Percentiles rank a stretch among this genome's conserved stretches.
Evolutionary conservation across 2,888 invertebrate genomes (phyloP).

Genomic region (Ptilodon capucinus): DNA sequence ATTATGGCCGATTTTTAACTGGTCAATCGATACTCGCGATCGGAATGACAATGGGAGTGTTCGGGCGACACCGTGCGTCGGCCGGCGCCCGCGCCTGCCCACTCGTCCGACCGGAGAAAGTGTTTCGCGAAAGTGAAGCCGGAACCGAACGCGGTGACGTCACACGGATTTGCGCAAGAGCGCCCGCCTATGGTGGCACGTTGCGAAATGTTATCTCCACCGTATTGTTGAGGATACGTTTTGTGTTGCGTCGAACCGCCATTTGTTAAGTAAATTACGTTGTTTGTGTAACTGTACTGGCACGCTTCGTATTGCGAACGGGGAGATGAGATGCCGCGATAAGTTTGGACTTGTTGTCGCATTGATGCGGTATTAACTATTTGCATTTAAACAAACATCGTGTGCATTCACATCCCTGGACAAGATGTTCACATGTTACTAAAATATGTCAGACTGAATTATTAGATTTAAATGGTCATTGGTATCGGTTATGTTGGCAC

Average conservation of each 20-base stretch:
- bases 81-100: conserved; percentile 52
- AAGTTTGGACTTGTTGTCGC: neutral
- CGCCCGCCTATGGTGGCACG: conserved; percentile 52
- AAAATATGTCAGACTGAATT: too few relatives aligned
- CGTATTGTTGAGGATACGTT: conserved; percentile 51
- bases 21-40: conserved; percentile 45
- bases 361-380: neutral
- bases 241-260: conserved; percentile 26
- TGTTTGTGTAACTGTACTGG: conserved; percentile 30
- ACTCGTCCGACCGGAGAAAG: conserved; percentile 68
- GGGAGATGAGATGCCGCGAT: neutral
- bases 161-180: conserved; percentile 74
- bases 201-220: conserved; percentile 73
- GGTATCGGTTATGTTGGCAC: too few relatives aligned
- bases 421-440: neutral
- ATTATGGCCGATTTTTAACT: conserved; percentile 47
- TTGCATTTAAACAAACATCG: too few relatives aligned
- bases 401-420: neutral
- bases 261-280: conserved; percentile 36
- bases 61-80: conserved; percentile 38
- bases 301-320: neutral
- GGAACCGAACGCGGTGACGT: conserved; percentile 74
- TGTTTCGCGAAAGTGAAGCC: conserved; percentile 81
- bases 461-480: too few relatives aligned
- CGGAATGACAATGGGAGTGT: conserved; percentile 50